Evolutionary conservation across 2,797 vertebrate genomes (phyloP).

Genomic region (Gymnothorax javanicus): DNA sequence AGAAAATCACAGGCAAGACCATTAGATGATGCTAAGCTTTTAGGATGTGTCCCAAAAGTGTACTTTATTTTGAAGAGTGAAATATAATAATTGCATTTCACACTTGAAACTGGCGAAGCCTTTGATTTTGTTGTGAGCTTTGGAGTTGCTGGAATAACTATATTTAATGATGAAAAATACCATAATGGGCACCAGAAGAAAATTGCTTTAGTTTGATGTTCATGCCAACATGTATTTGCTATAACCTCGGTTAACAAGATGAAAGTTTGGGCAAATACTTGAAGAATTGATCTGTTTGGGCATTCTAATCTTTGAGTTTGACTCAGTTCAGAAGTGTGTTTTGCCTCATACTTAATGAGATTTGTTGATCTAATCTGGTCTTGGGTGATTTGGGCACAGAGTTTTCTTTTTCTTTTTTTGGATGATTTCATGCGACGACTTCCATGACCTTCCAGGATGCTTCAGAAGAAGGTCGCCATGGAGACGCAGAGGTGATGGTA

Average conservation of each 20-base stretch:
- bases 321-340: too few species aligned
- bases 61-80: neutral
- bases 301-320: too few species aligned
- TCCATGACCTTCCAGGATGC: too few species aligned
- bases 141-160: neutral
- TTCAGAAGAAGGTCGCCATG: too few species aligned
- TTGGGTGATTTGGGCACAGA: neutral
- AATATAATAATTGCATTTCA: neutral
- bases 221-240: neutral
- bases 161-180: neutral
- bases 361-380: too few species aligned
- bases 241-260: too few species aligned
- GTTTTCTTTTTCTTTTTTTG: neutral
- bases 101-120: neutral
- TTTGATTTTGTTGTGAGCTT: neutral
- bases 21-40: neutral
- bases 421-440: neutral
- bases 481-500: too few species aligned
- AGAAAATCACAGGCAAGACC: neutral
- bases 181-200: neutral
- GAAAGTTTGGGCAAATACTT: neutral
- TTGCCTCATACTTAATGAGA: too few species aligned
- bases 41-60: too few species aligned
- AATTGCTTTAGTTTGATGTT: neutral
- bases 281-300: neutral